phyloP scores from a whole-genome alignment of 1,140 invertebrate genomes.

The Rhizoglyphus robini region DNA sequence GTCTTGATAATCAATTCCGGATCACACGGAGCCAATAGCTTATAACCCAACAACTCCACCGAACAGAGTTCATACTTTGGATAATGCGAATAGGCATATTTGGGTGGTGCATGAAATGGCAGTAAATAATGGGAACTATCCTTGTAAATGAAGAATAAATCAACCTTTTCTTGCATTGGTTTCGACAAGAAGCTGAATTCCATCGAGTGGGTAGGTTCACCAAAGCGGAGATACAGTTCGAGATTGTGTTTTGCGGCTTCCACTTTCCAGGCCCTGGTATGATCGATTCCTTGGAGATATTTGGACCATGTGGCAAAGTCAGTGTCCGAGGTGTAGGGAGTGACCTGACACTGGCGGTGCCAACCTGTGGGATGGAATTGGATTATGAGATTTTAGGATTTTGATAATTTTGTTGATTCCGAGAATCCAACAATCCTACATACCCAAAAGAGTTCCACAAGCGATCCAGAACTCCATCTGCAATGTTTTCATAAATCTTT shows the following conservation, averaged over 20 bases:
- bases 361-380: too few relatives aligned
- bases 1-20: conserved; percentile 38
- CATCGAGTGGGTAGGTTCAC: not conserved
- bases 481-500: not conserved
- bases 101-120: not conserved
- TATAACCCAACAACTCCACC: conserved; percentile 40
- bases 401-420: too few relatives aligned
- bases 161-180: not conserved
- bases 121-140: too few relatives aligned
- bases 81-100: conserved; percentile 38
- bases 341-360: conserved; percentile 44
- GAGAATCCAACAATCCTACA: conserved; percentile 32
- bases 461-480: not conserved
- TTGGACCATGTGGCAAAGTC: conserved; percentile 40
- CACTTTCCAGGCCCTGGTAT: not conserved
- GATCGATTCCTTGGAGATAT: conserved; percentile 23
- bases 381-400: too few relatives aligned
- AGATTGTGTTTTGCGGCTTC: not conserved
- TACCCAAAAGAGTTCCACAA: too few relatives aligned
- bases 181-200: not conserved
- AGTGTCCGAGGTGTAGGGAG: conserved; percentile 42
- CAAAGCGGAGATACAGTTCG: not conserved
- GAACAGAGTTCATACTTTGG: conserved; percentile 42
- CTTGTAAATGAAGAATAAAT: not conserved
- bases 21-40: conserved; percentile 42